Evolutionary conservation across 92 coral and sea anemone species (phyloP).

Genomic region (Paragorgia papillata): DNA sequence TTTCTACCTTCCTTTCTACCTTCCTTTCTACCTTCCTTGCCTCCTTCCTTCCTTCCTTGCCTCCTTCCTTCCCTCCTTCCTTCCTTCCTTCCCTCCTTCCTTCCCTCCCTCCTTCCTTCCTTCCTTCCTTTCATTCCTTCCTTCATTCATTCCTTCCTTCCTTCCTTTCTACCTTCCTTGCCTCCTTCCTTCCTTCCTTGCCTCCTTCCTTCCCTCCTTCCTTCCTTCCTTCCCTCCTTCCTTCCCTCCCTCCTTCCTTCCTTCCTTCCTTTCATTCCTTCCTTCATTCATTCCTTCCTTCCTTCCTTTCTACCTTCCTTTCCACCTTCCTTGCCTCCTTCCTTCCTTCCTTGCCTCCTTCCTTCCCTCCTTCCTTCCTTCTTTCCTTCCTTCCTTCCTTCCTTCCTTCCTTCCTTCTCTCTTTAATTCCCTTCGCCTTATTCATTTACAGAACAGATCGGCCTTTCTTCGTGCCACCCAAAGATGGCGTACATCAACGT

Average conservation of each 20-base stretch:
- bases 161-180: too few relatives aligned
- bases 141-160: too few relatives aligned
- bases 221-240: too few relatives aligned
- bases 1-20: not conserved
- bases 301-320: not conserved
- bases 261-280: too few relatives aligned
- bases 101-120: too few relatives aligned
- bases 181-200: too few relatives aligned
- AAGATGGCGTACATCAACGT: slow-evolving; percentile 19
- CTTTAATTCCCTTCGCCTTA: not conserved
- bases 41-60: too few relatives aligned
- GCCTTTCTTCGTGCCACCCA: slow-evolving; percentile 28
- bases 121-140: too few relatives aligned
- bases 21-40: not conserved
- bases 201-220: too few relatives aligned
- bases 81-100: too few relatives aligned
- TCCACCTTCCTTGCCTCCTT: not conserved
- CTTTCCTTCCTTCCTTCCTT: not conserved
- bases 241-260: too few relatives aligned
- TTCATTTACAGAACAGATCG: slow-evolving; percentile 12
- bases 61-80: too few relatives aligned
- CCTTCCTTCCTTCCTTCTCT: not conserved
- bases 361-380: not conserved
- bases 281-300: not conserved
- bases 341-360: not conserved